Conservation (phyloP, 2,888 invertebrate species). For the Steinernema hermaphroditum region DNA sequence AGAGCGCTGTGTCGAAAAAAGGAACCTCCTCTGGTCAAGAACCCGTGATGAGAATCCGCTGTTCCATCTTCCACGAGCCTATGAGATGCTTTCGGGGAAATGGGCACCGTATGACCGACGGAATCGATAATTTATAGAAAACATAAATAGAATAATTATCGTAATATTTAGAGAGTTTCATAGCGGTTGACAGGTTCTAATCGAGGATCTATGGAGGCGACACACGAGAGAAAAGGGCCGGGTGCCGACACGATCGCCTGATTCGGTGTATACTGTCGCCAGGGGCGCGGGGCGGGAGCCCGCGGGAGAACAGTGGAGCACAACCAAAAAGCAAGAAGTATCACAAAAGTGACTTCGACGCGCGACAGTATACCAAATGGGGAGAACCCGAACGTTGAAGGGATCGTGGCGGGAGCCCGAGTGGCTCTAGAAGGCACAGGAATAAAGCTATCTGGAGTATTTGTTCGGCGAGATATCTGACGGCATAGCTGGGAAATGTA, state of each 20-base stretch:
- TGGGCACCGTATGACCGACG: too few species aligned
- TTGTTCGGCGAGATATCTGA: constrained; percentile 25
- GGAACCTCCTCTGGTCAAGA: too few species aligned
- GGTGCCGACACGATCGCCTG: neutral
- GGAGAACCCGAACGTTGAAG: constrained; percentile 24
- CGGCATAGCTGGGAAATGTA: constrained; percentile 29
- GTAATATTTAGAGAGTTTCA: neutral
- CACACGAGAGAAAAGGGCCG: neutral
- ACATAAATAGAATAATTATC: constrained; percentile 13
- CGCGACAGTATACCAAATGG: constrained; percentile 18
- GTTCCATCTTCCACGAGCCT: too few species aligned
- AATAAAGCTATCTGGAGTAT: constrained; percentile 29
- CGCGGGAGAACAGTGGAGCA: constrained; percentile 16
- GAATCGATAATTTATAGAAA: neutral
- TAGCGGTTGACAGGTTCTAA: constrained; percentile 4
- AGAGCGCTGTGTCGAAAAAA: too few species aligned
- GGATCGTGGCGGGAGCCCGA: neutral
- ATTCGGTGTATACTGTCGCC: constrained; percentile 27
- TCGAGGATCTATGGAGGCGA: constrained; percentile 6
- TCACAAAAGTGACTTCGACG: constrained; percentile 29
- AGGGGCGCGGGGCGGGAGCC: neutral
- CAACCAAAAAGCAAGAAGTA: constrained; percentile 31
- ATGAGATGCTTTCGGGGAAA: too few species aligned
- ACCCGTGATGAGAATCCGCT: too few species aligned
- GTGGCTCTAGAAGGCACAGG: constrained; percentile 25